Evolutionary conservation across 2,888 invertebrate species (phyloP), one percentile per base, ranked within the genome.

Genomic region (Himalopsyche tibetana): DNA sequence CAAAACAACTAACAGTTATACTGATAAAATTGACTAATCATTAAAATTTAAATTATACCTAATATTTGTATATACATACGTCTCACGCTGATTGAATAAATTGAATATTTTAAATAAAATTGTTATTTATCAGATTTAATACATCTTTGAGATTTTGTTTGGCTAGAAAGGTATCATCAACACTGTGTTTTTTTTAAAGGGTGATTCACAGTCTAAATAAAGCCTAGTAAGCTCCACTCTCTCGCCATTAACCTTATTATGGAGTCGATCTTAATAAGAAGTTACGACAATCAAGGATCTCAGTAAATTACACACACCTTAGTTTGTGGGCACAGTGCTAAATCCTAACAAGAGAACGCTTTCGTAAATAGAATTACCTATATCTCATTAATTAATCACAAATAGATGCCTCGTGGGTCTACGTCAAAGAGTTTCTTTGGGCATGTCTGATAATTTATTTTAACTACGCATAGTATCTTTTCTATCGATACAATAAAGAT

Each of bases 251-350:
- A 55, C 55, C 55, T 55, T 36, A 82, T 82, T 11, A 82, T 28
- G 36, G n/a, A 55, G 82, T 19, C 19, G 51, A 51, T 55, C 55
- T 82, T 82, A 45, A 51, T 82, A 55, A 82, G n/a, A 19, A 17
- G 12, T 42, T 82, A 51, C 82, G 45, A 28, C 28, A 51, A 82
- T 51, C 82, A 36, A 9, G 36, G 9, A 6, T 63, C 63, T 19
- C 63, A 11, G 19, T 63, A 19, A 6, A 19, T 19, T 5, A 63
- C 19, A 15, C 63, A 11, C 19, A n/a, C 63, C 63, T 63, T 5
- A 63, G 19, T 19, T 63, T 63, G 63, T 19, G 63, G 19, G 63
- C 19, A 11, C 51, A 51, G 28, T 63, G 19, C 19, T 63, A 8
- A 63, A 9, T 2, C 63, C 28, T 63, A 63, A 63, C 63, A 63